A percentile compares a stretch with the other conserved stretches of the same genome.
These are phyloP conservation scores for Meriones unguiculatus DNA, from an alignment of 2,113 vertebrate species.

Conservation along the genomic window DNA sequence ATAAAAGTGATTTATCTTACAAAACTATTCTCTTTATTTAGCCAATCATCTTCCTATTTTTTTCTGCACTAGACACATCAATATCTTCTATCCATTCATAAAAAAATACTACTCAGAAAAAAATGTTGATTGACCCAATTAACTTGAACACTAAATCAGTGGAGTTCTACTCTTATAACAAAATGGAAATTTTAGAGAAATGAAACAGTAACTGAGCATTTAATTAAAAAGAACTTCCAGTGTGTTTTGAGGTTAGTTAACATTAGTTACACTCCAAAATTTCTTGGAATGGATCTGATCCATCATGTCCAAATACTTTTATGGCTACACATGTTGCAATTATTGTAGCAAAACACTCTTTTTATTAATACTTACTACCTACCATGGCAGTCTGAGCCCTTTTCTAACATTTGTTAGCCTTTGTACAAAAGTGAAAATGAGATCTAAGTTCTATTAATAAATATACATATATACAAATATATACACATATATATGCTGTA, in stretches of 20 bases:
- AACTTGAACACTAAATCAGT: constrained; percentile 61
- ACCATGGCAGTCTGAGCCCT: not conserved
- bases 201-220: constrained; percentile 23
- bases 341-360: constrained; percentile 37
- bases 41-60: constrained; percentile 23
- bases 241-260: constrained; percentile 51
- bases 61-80: not conserved
- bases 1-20: not conserved
- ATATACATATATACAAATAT: not conserved
- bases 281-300: not conserved
- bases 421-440: constrained; percentile 30
- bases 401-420: not conserved
- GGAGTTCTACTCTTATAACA: constrained; percentile 60
- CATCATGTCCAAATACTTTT: not conserved
- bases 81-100: constrained; percentile 50
- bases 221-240: constrained; percentile 50
- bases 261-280: constrained; percentile 39
- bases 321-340: not conserved
- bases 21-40: constrained; percentile 32
- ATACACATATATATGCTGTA: not conserved
- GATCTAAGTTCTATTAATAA: not conserved
- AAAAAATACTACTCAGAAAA: constrained; percentile 62
- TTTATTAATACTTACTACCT: constrained; percentile 9
- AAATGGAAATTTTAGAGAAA: constrained; percentile 70
- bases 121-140: constrained; percentile 70